Percentiles rank a stretch among this genome's conserved stretches.
These are phyloP conservation scores for Pseudeuparius sepicola DNA, from an alignment of 2,888 invertebrate species.

Conservation along the genomic window DNA sequence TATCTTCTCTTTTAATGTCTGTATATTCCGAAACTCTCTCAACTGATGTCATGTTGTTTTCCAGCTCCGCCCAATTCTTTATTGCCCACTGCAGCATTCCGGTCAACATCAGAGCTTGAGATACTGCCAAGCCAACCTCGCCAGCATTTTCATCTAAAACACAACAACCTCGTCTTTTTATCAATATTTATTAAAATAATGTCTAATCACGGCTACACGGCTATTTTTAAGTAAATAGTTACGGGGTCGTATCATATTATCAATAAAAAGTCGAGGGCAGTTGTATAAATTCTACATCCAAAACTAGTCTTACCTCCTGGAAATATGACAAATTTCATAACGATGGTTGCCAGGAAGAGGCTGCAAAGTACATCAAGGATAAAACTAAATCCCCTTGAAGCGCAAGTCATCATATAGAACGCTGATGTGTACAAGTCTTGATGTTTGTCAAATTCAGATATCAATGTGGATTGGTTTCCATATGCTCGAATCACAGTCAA, in stretches of 20 bases:
- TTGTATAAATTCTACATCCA: too few species aligned
- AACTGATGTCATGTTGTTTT: slow-evolving; percentile 81
- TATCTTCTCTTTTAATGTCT: slow-evolving; percentile 51
- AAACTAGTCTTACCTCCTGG: slow-evolving; percentile 18
- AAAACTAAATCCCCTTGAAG: slow-evolving; percentile 31
- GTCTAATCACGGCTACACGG: too few species aligned
- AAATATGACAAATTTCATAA: slow-evolving; percentile 22
- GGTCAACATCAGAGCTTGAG: slow-evolving; percentile 34
- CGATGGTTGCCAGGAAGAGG: slow-evolving; percentile 22
- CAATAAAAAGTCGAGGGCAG: too few species aligned
- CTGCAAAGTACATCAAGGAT: slow-evolving; percentile 29
- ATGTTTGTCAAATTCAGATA: slow-evolving; percentile 34
- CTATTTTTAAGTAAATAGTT: too few species aligned
- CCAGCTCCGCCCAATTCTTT: slow-evolving; percentile 39
- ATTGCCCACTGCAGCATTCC: slow-evolving; percentile 80
- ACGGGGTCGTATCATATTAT: too few species aligned
- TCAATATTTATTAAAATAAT: too few species aligned
- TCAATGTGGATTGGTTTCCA: slow-evolving; percentile 30
- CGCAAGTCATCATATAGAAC: slow-evolving; percentile 30
- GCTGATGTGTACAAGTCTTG: slow-evolving; percentile 34
- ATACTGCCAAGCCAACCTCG: slow-evolving; percentile 36
- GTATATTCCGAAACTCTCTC: slow-evolving; percentile 80
- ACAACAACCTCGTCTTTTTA: too few species aligned
- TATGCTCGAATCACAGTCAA: slow-evolving; percentile 34
- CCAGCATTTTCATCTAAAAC: slow-evolving; percentile 32